Base-by-base conservation (phyloP, 1,140 invertebrate species). In the Lerema accius region DNA sequence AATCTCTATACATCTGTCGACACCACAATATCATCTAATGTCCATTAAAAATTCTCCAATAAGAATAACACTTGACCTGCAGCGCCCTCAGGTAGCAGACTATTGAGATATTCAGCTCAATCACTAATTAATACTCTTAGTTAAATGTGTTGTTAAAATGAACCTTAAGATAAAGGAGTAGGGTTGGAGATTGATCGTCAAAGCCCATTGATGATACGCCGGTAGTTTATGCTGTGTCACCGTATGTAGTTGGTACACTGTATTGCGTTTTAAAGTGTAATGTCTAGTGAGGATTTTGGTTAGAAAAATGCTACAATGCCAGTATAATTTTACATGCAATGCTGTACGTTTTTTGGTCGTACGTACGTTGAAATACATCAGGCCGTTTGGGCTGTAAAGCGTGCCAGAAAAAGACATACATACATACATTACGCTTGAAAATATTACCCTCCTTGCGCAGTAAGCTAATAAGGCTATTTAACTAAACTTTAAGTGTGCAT, bases 61-160 rank as follows among this genome's bases (percentile, higher is more conserved):
- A 69, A 71, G 56, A 69, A 73, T 65, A 66, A 65, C 58, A 67
- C 62, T 63, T 26, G 37, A 60, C 43, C 19, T 3, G 19, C 19
- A n/a, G n/a, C n/a, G n/a, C 19, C 26, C 56, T 59, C 72, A 78
- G 75, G 73, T 76, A 78, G 74, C 75, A 0, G 55, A 49, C 42
- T 68, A 62, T 71, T 76, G 53, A 69, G 61, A 69, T 65, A 7
- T 48, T 68, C 62, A 65, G 67, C 64, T 67, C 69, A 75, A 75
- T 76, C 73, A 76, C 70, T 80, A 82, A 82, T 82, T 82, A 78
- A 69, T 75, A 45, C 26, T 32, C 9, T 59, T 35, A 69, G 64
- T 73, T 39, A 68, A 61, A 32, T 6, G 10, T 46, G 14, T 48
- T 19, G 26, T n/a, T n/a, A n/a, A 48, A 28, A 15, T 7, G 65